phyloP scores from a whole-genome alignment of 2,888 invertebrate species.

The Malacosoma neustria region DNA sequence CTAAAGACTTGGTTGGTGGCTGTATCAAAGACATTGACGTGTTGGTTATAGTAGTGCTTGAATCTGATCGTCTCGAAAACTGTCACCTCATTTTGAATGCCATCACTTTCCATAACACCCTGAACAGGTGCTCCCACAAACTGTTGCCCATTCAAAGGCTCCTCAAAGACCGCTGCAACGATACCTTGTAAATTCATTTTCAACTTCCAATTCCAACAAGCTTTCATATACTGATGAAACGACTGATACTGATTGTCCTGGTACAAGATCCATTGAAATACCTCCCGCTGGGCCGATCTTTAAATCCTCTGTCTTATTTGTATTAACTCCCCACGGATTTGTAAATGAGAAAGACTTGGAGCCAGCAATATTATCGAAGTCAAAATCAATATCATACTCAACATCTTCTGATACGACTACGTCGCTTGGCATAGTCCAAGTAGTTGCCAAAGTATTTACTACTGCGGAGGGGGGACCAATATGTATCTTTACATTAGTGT shows the following conservation, averaged over 20 bases:
- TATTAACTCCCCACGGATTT: neutral
- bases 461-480: slow-evolving; percentile 21
- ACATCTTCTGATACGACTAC: neutral
- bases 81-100: slow-evolving; percentile 33
- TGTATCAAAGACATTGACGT: neutral
- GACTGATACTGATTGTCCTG: neutral
- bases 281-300: neutral
- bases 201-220: neutral
- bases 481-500: slow-evolving; percentile 14
- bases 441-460: slow-evolving; percentile 29
- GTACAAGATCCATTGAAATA: neutral
- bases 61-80: neutral
- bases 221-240: neutral
- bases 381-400: slow-evolving; percentile 24
- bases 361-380: slow-evolving; percentile 19
- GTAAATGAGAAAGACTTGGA: neutral
- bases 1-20: too few species aligned
- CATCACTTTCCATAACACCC: slow-evolving; percentile 40
- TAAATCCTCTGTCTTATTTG: neutral
- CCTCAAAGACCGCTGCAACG: neutral
- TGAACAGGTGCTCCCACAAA: slow-evolving; percentile 42
- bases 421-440: slow-evolving; percentile 23
- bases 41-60: too few species aligned
- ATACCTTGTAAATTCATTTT: neutral
- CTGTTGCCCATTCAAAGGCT: slow-evolving; percentile 25